Evolutionary conservation across 2,113 vertebrate genomes (phyloP).

Genomic region (Prionailurus bengalensis): DNA sequence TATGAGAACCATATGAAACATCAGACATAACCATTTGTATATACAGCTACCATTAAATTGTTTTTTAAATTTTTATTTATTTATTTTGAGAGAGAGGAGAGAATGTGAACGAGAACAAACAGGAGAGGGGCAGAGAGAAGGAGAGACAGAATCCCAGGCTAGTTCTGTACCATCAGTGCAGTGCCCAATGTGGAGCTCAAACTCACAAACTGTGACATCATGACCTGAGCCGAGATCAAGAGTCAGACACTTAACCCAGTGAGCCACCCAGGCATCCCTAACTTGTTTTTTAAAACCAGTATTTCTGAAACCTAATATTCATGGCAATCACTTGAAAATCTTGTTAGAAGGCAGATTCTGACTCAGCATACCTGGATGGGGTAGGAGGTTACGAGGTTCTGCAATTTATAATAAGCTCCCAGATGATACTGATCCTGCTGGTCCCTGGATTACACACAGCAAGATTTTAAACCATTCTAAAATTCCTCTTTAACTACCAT

Average conservation of each 20-base stretch:
- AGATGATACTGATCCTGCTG: background rate
- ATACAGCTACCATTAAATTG: background rate
- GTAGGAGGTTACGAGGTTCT: background rate
- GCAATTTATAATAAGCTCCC: background rate
- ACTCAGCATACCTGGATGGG: background rate
- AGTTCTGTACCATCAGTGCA: no score
- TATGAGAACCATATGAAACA: background rate
- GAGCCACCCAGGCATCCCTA: background rate
- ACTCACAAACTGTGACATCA: no score
- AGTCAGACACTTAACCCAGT: no score
- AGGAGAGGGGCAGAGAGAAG: no score
- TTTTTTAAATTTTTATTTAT: background rate
- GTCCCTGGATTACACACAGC: background rate
- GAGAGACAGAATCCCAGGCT: no score
- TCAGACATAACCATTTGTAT: background rate
- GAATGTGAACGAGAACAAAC: no score
- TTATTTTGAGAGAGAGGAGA: no score
- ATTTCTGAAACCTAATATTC: conserved; percentile 15
- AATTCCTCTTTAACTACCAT: background rate
- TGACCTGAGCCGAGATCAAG: no score
- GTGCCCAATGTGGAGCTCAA: no score
- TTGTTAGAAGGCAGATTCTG: background rate
- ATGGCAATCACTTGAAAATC: background rate
- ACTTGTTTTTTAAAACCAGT: conserved; percentile 5
- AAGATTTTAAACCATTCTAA: conserved; percentile 54